Evolutionary conservation across 2,113 vertebrate species (phyloP).

Genomic region (Rhizomys pruinosus): DNA sequence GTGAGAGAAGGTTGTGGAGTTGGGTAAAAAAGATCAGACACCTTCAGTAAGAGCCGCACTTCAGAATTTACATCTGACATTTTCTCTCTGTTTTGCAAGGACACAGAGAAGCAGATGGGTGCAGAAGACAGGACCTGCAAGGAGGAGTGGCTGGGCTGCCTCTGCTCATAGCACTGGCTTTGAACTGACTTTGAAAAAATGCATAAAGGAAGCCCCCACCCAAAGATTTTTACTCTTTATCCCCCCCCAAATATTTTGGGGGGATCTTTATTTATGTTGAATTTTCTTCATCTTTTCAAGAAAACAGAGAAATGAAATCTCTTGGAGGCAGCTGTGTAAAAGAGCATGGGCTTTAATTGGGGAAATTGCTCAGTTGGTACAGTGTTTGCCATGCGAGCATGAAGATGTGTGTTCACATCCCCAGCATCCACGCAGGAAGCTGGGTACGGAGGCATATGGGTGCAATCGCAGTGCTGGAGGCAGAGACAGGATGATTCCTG

Average conservation of each 20-base stretch:
- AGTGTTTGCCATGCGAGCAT: accelerated
- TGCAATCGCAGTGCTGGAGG: background rate
- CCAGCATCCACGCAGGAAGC: too few species aligned
- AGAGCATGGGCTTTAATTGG: background rate
- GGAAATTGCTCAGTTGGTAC: too few species aligned
- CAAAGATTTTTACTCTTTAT: background rate
- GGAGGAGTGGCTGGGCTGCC: background rate
- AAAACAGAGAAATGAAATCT: background rate
- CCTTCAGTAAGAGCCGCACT: background rate
- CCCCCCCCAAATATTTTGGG: background rate
- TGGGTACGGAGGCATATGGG: background rate
- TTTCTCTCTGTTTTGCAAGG: constrained; percentile 20
- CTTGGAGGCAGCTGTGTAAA: background rate
- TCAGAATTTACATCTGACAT: constrained; percentile 24
- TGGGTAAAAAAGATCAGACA: background rate
- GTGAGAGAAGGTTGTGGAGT: background rate
- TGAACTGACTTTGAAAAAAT: background rate
- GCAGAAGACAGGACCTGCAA: background rate
- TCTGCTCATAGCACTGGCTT: background rate
- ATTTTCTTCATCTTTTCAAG: constrained; percentile 13
- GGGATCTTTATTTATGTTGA: background rate
- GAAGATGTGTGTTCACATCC: background rate
- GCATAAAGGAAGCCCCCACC: background rate
- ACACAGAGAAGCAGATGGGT: background rate
- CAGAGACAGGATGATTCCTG: background rate